Conservation (phyloP, 2,797 vertebrate genomes). For the Cossypha caffra region DNA sequence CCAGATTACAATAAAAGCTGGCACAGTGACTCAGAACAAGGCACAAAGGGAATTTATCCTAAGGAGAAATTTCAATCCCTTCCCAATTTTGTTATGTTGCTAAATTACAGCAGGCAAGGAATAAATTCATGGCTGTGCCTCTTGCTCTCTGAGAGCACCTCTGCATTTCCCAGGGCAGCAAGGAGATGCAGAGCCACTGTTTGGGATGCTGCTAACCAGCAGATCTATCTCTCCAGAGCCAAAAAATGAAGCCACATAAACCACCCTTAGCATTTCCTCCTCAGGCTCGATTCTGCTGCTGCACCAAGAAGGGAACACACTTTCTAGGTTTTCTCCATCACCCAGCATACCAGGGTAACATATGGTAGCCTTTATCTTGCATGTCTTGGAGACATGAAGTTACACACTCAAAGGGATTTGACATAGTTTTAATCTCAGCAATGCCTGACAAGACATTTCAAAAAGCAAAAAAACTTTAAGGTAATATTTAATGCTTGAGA, state of each 20-base stretch:
- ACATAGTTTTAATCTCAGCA: background rate
- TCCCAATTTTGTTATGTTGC: background rate
- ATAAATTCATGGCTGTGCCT: background rate
- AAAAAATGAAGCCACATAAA: background rate
- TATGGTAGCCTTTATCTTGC: constrained; percentile 17
- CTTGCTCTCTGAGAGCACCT: background rate
- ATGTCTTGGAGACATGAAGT: background rate
- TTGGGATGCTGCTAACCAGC: background rate
- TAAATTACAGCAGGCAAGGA: background rate
- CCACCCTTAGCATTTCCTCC: background rate
- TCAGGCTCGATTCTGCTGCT: background rate
- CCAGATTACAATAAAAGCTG: background rate
- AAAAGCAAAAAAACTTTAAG: background rate
- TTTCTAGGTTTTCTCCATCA: constrained; percentile 27
- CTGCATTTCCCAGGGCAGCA: background rate
- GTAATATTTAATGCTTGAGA: background rate
- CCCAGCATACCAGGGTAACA: background rate
- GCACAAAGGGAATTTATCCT: background rate
- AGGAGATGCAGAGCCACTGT: background rate
- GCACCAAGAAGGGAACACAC: background rate
- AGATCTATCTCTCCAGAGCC: background rate
- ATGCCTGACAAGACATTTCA: background rate
- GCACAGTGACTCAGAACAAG: background rate
- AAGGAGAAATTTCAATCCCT: background rate
- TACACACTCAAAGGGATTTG: background rate